Percentiles rank a stretch among this genome's conserved stretches.
These are phyloP conservation scores for Malaclemys terrapin DNA, from an alignment of 2,113 vertebrate genomes.

Conservation along the genomic window DNA sequence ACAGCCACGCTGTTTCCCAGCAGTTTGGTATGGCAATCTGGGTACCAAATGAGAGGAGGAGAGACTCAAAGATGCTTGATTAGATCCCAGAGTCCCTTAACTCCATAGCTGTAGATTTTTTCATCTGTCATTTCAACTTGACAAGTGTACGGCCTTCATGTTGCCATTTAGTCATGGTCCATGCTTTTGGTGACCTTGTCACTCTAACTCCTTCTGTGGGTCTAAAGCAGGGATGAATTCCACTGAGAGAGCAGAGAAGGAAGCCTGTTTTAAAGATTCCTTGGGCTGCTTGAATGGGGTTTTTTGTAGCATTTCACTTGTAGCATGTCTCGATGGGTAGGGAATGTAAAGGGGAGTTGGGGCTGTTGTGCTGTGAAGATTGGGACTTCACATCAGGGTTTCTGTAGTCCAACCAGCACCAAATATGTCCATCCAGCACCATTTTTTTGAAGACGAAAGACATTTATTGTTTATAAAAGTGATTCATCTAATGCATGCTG, in stretches of 20 bases:
- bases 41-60: not conserved
- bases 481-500: not conserved
- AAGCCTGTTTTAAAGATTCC: not conserved
- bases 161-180: not conserved
- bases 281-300: fast-evolving
- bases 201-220: not conserved
- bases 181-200: not conserved
- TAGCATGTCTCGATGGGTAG: not conserved
- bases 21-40: not conserved
- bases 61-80: not conserved
- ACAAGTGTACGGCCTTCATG: not conserved
- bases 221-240: fast-evolving
- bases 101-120: not conserved
- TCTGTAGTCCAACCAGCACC: not conserved
- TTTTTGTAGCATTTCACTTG: not conserved
- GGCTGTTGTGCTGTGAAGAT: not conserved
- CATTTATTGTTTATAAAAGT: not conserved
- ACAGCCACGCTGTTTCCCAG: not conserved
- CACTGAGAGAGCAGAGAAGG: not conserved
- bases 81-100: not conserved
- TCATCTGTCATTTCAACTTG: not conserved
- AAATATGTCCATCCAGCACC: not conserved
- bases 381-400: not conserved
- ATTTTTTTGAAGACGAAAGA: not conserved
- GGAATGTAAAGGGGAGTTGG: not conserved